These are phyloP conservation scores for Mormyrus hasselquistii DNA, from an alignment of 2,797 vertebrate genomes.

Conservation along the genomic window DNA sequence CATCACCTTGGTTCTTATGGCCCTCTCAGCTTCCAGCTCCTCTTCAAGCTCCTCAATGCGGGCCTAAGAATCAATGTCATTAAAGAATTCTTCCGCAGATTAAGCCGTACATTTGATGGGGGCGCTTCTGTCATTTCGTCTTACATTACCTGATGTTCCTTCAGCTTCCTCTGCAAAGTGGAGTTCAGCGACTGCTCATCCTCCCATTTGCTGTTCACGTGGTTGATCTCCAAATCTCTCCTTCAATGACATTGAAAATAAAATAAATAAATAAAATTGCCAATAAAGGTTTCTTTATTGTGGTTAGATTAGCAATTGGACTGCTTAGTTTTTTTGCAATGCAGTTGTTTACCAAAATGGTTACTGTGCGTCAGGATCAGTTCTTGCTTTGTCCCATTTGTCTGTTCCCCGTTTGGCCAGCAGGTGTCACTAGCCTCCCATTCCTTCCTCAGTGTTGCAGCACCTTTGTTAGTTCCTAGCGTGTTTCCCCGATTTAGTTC, in stretches of 20 bases:
- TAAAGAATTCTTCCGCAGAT: neutral
- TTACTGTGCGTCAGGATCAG: neutral
- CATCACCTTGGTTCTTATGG: constrained; percentile 57
- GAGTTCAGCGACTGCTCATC: constrained; percentile 65
- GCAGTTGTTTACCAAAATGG: neutral
- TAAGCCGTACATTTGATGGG: neutral
- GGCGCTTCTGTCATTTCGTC: neutral
- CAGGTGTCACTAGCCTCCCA: neutral
- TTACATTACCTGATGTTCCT: constrained; percentile 61
- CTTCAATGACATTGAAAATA: constrained; percentile 34
- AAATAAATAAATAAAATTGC: neutral
- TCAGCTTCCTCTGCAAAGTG: constrained; percentile 63
- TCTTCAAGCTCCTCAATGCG: constrained; percentile 61
- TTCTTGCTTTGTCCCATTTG: neutral
- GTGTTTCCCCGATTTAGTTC: neutral
- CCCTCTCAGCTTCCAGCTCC: constrained; percentile 57
- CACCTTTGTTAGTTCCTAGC: neutral
- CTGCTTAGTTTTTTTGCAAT: neutral
- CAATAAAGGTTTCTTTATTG: neutral
- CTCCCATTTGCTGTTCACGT: constrained; percentile 63
- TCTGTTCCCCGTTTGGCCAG: neutral
- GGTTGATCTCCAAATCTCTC: constrained; percentile 66
- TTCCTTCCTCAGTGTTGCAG: neutral
- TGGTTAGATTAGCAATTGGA: neutral
- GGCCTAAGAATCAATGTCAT: constrained; percentile 33